These are phyloP conservation scores for Idaea dimidiata DNA, from an alignment of 2,888 invertebrate species.

Conservation along the genomic window DNA sequence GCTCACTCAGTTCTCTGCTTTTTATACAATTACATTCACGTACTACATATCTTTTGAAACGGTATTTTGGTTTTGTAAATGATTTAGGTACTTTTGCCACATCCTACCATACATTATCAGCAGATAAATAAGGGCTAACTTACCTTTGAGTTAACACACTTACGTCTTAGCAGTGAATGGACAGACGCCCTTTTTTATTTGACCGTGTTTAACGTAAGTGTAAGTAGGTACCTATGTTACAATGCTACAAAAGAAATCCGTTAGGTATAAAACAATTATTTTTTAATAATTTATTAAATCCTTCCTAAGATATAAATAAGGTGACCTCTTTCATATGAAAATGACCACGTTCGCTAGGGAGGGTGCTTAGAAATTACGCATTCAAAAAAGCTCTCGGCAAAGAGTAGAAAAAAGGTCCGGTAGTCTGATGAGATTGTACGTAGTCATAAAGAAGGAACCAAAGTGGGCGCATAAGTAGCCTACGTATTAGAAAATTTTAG, in stretches of 20 bases:
- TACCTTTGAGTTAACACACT: background rate
- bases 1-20: constrained; percentile 8
- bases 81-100: background rate
- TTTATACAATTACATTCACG: constrained; percentile 4
- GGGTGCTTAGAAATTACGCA: constrained; percentile 29
- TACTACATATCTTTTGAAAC: background rate
- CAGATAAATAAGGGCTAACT: too few species aligned
- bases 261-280: constrained; percentile 12
- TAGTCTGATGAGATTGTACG: constrained; percentile 2
- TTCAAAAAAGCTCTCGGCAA: constrained; percentile 23
- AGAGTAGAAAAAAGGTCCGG: constrained; percentile 18
- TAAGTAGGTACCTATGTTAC: background rate
- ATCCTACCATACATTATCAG: too few species aligned
- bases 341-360: constrained; percentile 19
- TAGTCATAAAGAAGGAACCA: background rate
- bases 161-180: background rate
- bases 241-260: constrained; percentile 7
- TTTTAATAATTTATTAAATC: constrained; percentile 13
- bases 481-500: background rate
- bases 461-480: background rate
- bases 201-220: background rate
- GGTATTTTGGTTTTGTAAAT: background rate
- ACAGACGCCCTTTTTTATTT: background rate
- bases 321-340: constrained; percentile 23
- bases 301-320: constrained; percentile 18